phyloP scores from a whole-genome alignment of 2,113 vertebrate species.

The Rhinichthys klamathensis region DNA sequence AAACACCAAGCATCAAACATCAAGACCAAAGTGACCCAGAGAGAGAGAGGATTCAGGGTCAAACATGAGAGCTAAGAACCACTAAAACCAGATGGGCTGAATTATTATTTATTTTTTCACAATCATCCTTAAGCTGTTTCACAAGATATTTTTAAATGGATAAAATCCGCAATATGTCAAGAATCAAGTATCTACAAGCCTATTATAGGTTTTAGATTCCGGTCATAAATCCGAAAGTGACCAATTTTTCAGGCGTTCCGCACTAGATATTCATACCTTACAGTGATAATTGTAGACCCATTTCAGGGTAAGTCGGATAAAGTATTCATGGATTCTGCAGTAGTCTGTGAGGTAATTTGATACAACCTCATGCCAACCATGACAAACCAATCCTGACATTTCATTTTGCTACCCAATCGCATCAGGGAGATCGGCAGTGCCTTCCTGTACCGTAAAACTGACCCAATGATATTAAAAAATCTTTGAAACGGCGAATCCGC shows the following conservation, averaged over 20 bases:
- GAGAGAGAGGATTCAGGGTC: slow-evolving; percentile 3
- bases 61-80: not conserved
- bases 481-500: not conserved
- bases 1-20: not conserved
- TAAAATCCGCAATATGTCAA: not conserved
- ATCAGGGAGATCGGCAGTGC: slow-evolving; percentile 44
- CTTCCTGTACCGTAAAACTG: slow-evolving; percentile 7
- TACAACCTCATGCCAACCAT: slow-evolving; percentile 52
- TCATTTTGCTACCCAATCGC: slow-evolving; percentile 51
- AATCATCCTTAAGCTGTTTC: not conserved
- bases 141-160: not conserved
- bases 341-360: slow-evolving; percentile 48
- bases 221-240: slow-evolving; percentile 8
- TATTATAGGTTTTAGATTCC: not conserved
- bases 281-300: not conserved
- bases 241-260: not conserved
- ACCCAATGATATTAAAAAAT: slow-evolving; percentile 35
- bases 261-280: not conserved
- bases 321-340: slow-evolving; percentile 29
- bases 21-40: not conserved
- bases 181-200: slow-evolving; percentile 2
- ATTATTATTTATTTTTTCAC: too few species aligned
- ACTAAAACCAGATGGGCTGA: not conserved
- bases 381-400: slow-evolving; percentile 60
- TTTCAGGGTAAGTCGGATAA: not conserved